Conservation (phyloP, 2,113 vertebrate species). For the Dromas ardeola region DNA sequence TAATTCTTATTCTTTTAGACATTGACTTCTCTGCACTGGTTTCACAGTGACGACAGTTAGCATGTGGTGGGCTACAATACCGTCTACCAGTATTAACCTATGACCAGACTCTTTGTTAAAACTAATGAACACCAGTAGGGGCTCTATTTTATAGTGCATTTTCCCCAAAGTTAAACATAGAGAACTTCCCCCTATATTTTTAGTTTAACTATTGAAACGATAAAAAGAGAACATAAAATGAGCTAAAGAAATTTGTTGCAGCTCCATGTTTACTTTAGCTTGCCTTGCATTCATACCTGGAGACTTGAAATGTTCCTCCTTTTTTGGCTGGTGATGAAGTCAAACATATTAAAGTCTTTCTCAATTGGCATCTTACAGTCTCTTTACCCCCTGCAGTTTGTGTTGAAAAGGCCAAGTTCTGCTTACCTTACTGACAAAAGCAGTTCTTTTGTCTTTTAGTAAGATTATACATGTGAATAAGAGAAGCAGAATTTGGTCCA, state of each 20-base stretch:
- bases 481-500: background rate
- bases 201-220: background rate
- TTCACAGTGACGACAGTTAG: background rate
- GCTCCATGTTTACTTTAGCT: background rate
- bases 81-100: slow-evolving; percentile 23
- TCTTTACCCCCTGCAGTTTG: background rate
- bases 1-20: background rate
- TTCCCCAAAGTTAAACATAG: background rate
- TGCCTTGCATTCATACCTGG: background rate
- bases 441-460: background rate
- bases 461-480: background rate
- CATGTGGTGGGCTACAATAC: slow-evolving; percentile 9
- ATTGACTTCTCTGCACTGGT: background rate
- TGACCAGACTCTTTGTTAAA: slow-evolving; percentile 52
- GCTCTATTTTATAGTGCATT: slow-evolving; percentile 31
- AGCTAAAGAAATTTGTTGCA: background rate
- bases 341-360: background rate
- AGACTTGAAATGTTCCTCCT: background rate
- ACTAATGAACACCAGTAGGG: slow-evolving; percentile 54
- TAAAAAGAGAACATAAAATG: slow-evolving; percentile 21
- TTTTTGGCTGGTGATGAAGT: background rate
- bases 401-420: background rate
- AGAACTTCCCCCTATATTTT: background rate
- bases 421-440: background rate
- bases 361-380: background rate